Conservation (phyloP, 2,797 vertebrate species). For the Anabacerthia variegaticeps region DNA sequence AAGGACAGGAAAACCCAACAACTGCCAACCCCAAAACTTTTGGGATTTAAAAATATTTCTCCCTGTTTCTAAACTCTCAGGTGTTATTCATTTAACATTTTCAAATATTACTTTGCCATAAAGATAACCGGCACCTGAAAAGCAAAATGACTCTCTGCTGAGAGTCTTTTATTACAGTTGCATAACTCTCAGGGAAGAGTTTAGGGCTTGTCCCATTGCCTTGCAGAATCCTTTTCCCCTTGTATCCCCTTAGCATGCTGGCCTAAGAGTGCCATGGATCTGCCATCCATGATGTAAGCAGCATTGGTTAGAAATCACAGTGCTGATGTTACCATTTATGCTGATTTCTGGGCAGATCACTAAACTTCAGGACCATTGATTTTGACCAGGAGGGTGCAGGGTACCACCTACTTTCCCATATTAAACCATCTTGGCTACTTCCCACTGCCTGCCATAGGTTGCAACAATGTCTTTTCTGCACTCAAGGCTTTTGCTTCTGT, state of each 20-base stretch:
- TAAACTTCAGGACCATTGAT: neutral
- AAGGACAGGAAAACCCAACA: neutral
- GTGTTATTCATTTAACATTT: neutral
- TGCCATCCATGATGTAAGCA: neutral
- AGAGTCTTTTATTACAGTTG: neutral
- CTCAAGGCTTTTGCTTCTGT: neutral
- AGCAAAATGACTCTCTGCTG: neutral
- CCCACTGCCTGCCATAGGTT: neutral
- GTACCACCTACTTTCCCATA: rapidly evolving
- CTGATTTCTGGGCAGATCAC: neutral
- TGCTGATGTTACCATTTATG: neutral
- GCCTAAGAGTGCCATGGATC: neutral
- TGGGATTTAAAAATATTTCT: neutral
- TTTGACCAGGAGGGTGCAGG: neutral
- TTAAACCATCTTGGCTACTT: neutral
- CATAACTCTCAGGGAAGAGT: neutral
- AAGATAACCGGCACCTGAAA: neutral
- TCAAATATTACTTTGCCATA: neutral
- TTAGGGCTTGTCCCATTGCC: neutral
- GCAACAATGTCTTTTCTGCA: neutral
- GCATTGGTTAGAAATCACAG: neutral
- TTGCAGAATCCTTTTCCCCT: neutral
- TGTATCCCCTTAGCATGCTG: neutral
- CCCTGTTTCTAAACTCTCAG: neutral
- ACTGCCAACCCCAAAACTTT: neutral